Conservation (phyloP, 2,797 vertebrate species). For the Mormyrus hasselquistii region DNA sequence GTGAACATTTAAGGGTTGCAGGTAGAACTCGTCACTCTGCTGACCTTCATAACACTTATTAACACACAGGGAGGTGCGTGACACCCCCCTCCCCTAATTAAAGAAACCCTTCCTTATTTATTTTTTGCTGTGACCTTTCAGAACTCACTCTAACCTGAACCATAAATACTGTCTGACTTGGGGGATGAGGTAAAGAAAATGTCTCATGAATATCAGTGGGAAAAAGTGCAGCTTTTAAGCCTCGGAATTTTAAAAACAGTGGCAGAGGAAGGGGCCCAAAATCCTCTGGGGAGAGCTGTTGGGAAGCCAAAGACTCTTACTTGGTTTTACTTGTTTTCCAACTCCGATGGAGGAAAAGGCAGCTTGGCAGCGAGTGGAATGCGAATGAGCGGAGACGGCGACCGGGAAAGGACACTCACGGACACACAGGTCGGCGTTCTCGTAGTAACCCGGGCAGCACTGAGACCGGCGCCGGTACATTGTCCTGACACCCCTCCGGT, state of each 20-base stretch:
- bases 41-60: conserved; percentile 4
- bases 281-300: background rate
- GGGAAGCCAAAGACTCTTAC: background rate
- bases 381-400: background rate
- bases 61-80: background rate
- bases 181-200: background rate
- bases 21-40: background rate
- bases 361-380: background rate
- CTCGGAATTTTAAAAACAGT: background rate
- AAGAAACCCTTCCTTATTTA: background rate
- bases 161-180: background rate
- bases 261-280: background rate
- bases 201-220: conserved; percentile 8
- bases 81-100: background rate
- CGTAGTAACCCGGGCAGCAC: conserved; percentile 88
- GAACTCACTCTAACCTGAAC: background rate
- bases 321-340: background rate
- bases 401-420: conserved; percentile 46
- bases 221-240: background rate
- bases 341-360: background rate
- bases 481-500: conserved; percentile 80
- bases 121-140: background rate
- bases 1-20: conserved; percentile 3
- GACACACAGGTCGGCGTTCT: conserved; percentile 80
- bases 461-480: conserved; percentile 88